Evolutionary conservation across 2,797 vertebrate species (phyloP).

Genomic region (Emys orbicularis): DNA sequence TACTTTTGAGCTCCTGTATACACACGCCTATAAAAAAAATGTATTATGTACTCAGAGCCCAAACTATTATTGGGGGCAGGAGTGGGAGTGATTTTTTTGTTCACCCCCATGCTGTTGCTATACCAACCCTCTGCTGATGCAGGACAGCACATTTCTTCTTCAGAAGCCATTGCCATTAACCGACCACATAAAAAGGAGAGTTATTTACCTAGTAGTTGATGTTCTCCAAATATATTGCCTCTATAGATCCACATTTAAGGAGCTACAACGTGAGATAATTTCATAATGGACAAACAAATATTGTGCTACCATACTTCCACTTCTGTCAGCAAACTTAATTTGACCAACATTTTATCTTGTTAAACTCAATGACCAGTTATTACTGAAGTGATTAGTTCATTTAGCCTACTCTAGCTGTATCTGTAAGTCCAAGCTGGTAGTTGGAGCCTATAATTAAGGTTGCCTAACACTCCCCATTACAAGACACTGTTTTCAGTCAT

Average conservation of each 20-base stretch:
- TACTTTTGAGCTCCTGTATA: neutral
- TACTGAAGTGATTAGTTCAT: neutral
- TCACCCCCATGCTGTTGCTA: neutral
- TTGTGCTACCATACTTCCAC: rapidly evolving
- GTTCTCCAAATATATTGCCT: neutral
- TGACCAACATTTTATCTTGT: neutral
- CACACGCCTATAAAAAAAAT: neutral
- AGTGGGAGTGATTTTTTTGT: neutral
- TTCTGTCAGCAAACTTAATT: neutral
- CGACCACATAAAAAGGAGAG: rapidly evolving
- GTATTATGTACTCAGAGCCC: neutral
- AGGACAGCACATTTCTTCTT: neutral
- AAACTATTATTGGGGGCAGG: neutral
- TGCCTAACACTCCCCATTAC: neutral
- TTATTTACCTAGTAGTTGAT: neutral
- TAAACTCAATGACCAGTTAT: neutral
- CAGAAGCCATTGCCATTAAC: neutral
- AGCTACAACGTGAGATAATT: neutral
- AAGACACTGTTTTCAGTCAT: neutral
- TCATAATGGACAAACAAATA: neutral
- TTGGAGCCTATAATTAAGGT: neutral
- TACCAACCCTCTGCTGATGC: neutral
- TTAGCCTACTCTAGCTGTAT: neutral
- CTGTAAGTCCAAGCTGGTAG: neutral
- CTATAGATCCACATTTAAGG: neutral